Conservation (phyloP, 2,888 invertebrate genomes). For the Microctonus brassicae region DNA sequence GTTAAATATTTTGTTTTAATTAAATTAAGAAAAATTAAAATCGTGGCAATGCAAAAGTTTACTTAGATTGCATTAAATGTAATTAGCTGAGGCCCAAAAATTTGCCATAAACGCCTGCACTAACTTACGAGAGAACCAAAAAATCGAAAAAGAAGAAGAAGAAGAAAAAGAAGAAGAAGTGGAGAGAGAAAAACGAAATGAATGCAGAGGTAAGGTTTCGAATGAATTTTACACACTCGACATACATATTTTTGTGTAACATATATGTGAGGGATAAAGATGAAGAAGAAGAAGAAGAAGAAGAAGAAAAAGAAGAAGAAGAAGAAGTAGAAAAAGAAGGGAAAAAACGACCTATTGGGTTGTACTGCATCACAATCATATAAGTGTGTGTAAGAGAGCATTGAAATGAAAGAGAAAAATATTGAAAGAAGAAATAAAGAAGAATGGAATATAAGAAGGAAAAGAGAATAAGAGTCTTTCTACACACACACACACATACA, state of each 20-base stretch:
- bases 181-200: constrained; percentile 42
- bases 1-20: background rate
- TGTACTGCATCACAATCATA: background rate
- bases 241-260: background rate
- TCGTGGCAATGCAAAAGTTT: constrained; percentile 63
- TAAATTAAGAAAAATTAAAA: constrained; percentile 62
- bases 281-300: constrained; percentile 32
- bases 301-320: constrained; percentile 13
- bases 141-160: constrained; percentile 38
- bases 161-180: constrained; percentile 38
- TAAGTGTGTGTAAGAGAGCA: background rate
- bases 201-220: constrained; percentile 12
- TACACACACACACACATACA: constrained; percentile 31
- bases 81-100: constrained; percentile 65
- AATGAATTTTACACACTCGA: constrained; percentile 10
- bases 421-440: constrained; percentile 35
- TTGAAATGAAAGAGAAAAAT: constrained; percentile 29
- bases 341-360: background rate
- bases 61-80: constrained; percentile 65
- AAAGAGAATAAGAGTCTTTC: constrained; percentile 43
- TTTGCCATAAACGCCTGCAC: constrained; percentile 57
- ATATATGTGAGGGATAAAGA: constrained; percentile 39
- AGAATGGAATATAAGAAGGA: constrained; percentile 29
- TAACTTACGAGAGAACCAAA: background rate
- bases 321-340: too few relatives aligned